Conservation (phyloP, 2,888 invertebrate species). For the Drosophila leonis region DNA sequence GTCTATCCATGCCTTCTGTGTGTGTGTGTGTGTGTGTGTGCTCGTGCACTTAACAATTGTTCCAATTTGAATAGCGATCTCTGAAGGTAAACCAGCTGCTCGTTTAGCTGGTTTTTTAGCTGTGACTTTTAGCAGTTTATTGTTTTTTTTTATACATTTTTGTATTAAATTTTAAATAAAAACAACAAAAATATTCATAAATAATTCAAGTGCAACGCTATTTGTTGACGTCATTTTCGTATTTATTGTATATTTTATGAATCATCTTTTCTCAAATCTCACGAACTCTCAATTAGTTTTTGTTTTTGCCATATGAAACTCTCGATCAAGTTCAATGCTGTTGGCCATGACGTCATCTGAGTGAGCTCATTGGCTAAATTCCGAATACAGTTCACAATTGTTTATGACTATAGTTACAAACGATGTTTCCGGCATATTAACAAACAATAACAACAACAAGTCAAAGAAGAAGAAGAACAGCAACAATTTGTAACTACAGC, state of each 20-base stretch:
- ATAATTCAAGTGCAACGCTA: constrained; percentile 63
- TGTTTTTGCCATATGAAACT: background rate
- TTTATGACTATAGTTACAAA: constrained; percentile 41
- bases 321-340: constrained; percentile 36
- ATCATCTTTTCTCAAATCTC: constrained; percentile 27
- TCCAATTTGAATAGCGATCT: constrained; percentile 51
- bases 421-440: constrained; percentile 46
- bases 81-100: constrained; percentile 57
- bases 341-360: constrained; percentile 54
- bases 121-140: constrained; percentile 24
- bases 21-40: constrained; percentile 8
- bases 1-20: constrained; percentile 1
- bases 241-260: constrained; percentile 17
- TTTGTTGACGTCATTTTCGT: constrained; percentile 50
- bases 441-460: constrained; percentile 38
- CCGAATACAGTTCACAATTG: constrained; percentile 2
- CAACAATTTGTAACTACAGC: constrained; percentile 11
- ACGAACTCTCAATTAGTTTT: constrained; percentile 3
- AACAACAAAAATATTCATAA: background rate
- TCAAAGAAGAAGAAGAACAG: background rate
- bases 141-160: constrained; percentile 10
- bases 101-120: constrained; percentile 38
- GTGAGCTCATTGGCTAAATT: constrained; percentile 36
- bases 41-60: constrained; percentile 40
- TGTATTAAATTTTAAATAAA: background rate